Conservation (phyloP, 1,140 invertebrate species). For the Bombus impatiens region DNA sequence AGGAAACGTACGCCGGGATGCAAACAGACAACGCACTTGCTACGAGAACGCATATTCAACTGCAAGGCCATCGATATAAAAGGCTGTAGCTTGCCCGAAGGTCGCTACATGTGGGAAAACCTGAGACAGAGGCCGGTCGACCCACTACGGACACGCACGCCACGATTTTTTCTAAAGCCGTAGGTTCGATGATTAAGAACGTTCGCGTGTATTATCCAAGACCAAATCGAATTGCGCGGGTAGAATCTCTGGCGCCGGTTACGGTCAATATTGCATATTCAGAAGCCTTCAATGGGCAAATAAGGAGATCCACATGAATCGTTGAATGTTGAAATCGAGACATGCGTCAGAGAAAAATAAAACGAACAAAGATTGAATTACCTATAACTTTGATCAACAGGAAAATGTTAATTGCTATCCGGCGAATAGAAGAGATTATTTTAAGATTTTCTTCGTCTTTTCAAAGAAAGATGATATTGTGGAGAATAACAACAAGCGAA, state of each 20-base stretch:
- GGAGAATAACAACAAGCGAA: neutral
- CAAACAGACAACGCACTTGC: constrained; percentile 44
- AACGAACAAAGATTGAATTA: too few relatives aligned
- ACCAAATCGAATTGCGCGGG: constrained; percentile 22
- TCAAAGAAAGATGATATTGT: too few relatives aligned
- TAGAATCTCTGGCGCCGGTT: neutral
- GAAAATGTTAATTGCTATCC: too few relatives aligned
- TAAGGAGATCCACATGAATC: neutral
- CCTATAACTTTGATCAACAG: too few relatives aligned
- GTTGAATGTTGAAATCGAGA: neutral
- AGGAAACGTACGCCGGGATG: constrained; percentile 30
- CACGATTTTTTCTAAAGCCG: neutral
- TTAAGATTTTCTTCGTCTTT: too few relatives aligned
- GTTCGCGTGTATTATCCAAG: constrained; percentile 18
- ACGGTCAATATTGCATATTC: neutral
- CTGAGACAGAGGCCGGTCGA: constrained; percentile 21
- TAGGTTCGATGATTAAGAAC: constrained; percentile 9
- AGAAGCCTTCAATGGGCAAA: neutral
- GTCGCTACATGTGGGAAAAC: constrained; percentile 42
- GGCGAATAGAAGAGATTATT: too few relatives aligned
- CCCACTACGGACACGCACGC: neutral
- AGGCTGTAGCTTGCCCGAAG: constrained; percentile 35
- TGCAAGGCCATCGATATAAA: constrained; percentile 51
- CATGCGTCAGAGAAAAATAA: too few relatives aligned
- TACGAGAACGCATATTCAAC: constrained; percentile 32